phyloP scores from a whole-genome alignment of 2,797 vertebrate species.

The Sphenopsis melanotis region DNA sequence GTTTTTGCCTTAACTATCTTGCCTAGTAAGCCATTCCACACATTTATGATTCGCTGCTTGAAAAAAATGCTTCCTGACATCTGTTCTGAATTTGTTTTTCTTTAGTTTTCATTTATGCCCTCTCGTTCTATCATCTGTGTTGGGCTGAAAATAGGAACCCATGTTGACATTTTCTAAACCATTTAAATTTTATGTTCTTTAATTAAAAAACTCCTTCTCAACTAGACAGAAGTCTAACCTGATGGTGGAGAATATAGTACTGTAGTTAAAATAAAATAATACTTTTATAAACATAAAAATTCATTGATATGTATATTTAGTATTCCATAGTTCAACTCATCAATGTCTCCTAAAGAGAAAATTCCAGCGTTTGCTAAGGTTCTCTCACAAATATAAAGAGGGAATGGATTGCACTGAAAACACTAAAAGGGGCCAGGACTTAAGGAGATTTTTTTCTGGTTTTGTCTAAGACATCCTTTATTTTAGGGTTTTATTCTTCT shows the following conservation, averaged over 20 bases:
- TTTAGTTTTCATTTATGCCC: slow-evolving; percentile 80
- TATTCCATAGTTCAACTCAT: not conserved
- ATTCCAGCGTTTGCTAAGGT: not conserved
- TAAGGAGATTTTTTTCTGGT: not conserved
- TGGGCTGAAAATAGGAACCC: slow-evolving; percentile 78
- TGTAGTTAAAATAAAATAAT: slow-evolving; percentile 19
- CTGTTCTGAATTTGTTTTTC: slow-evolving; percentile 78
- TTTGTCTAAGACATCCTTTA: not conserved
- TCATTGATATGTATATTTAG: not conserved
- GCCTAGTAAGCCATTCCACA: slow-evolving; percentile 70
- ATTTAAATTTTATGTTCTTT: slow-evolving; percentile 77
- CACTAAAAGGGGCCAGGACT: not conserved
- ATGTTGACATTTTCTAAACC: slow-evolving; percentile 78
- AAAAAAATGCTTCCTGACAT: slow-evolving; percentile 75
- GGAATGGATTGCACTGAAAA: not conserved
- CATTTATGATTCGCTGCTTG: slow-evolving; percentile 70
- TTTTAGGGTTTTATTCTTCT: not conserved
- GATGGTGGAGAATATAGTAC: not conserved
- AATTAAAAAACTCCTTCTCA: slow-evolving; percentile 72
- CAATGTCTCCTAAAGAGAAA: not conserved
- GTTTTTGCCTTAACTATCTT: slow-evolving; percentile 65
- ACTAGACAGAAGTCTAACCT: slow-evolving; percentile 66
- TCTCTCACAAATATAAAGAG: not conserved
- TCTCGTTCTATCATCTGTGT: slow-evolving; percentile 77
- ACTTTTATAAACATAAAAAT: not conserved